Conservation (phyloP, 2,113 vertebrate species). For the Cyphomyrus plagiostoma region DNA sequence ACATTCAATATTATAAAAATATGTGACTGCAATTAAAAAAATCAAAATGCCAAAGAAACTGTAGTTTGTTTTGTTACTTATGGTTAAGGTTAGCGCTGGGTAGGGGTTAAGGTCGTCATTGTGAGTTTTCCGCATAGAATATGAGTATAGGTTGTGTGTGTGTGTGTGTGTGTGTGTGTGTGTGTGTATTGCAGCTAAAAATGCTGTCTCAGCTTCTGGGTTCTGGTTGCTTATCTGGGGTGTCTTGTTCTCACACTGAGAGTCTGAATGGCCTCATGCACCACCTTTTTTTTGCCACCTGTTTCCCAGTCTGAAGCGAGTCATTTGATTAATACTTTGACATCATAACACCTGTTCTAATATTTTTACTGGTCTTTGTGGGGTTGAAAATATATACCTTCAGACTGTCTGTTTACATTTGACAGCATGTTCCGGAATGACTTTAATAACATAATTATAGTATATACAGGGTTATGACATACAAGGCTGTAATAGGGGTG, state of each 20-base stretch:
- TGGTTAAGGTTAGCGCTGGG: neutral
- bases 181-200: no score
- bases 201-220: neutral
- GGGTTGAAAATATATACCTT: neutral
- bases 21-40: neutral
- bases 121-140: neutral
- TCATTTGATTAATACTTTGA: neutral
- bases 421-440: neutral
- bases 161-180: no score
- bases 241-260: neutral
- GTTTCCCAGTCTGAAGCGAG: neutral
- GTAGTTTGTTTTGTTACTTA: neutral
- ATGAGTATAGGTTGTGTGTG: no score
- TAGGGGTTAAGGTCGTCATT: no score
- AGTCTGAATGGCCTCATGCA: neutral
- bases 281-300: neutral
- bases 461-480: neutral
- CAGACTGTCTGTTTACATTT: neutral
- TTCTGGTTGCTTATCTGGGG: neutral
- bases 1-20: neutral
- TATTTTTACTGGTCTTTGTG: neutral
- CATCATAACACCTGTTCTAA: neutral
- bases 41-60: no score
- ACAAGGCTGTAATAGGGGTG: neutral
- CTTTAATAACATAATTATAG: neutral